Evolutionary conservation across 2,113 vertebrate species (phyloP).

Genomic region (mouse (Mus musculus)): GRCm39 chr5:96900001-96900500

Average conservation of each 20-base stretch:
- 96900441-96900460: neutral
- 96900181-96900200: constrained; percentile 15
- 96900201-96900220: neutral
- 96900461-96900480: neutral
- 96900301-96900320: neutral
- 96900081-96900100: neutral
- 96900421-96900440: neutral
- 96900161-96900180: neutral
- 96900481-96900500: neutral
- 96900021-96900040: constrained; percentile 15
- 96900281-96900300: neutral
- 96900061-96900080: neutral
- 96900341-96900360: neutral
- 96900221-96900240: constrained; percentile 20
- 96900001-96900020: neutral
- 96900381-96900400: neutral
- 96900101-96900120: constrained; percentile 30
- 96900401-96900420: neutral
- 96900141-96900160: neutral
- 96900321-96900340: neutral
- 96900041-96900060: neutral
- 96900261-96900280: neutral
- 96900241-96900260: neutral
- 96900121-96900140: constrained; percentile 26
- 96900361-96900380: neutral